Conservation (phyloP, 2,797 vertebrate species). For the Phataginus tricuspis region DNA sequence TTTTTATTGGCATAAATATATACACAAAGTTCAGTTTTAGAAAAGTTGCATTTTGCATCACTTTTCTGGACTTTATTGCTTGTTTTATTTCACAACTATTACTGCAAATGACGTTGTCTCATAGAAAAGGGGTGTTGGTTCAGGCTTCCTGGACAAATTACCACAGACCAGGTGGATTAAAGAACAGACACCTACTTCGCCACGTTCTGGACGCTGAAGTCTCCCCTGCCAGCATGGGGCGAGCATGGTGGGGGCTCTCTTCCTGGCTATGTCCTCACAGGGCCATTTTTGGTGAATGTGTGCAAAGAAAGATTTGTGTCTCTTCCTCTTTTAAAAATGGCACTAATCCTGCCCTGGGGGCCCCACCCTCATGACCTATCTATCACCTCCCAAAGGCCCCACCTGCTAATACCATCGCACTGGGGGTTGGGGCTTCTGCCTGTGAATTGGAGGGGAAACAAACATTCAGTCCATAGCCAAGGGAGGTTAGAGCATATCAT, state of each 20-base stretch:
- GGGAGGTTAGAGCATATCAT: neutral
- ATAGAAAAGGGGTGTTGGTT: neutral
- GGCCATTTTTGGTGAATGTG: neutral
- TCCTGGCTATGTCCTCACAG: neutral
- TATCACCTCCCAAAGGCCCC: neutral
- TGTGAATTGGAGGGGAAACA: neutral
- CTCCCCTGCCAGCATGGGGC: no score
- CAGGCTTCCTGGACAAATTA: no score
- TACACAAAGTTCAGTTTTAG: neutral
- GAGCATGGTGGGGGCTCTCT: no score
- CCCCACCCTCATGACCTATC: neutral
- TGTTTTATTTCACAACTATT: neutral
- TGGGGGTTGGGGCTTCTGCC: neutral
- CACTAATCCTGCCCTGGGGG: neutral
- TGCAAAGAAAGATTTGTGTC: neutral
- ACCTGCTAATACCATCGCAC: neutral
- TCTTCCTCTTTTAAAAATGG: neutral
- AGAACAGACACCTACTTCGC: neutral
- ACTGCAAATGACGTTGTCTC: neutral
- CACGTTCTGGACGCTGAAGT: neutral
- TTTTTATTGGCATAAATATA: neutral
- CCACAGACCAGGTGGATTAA: neutral
- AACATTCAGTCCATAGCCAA: neutral
- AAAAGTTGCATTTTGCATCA: neutral
- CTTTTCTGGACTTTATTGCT: neutral